Percentiles rank a stretch among this genome's conserved stretches.
phyloP scores from a whole-genome alignment of 35 echinoderm and acorn worm genomes.

The Patiria miniata region DNA sequence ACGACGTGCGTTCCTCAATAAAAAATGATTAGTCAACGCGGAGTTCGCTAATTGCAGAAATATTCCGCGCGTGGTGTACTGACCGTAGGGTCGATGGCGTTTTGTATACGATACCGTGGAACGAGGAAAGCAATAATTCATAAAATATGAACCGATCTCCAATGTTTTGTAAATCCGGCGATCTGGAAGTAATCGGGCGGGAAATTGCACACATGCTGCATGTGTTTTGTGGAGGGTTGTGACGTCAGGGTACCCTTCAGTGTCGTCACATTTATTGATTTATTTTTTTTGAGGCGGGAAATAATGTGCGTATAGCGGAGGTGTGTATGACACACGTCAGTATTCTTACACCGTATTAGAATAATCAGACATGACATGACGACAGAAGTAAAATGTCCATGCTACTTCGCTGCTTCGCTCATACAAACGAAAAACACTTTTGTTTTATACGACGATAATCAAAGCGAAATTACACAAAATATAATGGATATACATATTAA shows the following conservation, averaged over 20 bases:
- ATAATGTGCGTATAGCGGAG: not conserved
- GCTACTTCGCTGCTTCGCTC: no score
- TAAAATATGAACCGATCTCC: not conserved
- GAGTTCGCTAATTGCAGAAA: slow-evolving; percentile 4
- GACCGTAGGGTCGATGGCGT: not conserved
- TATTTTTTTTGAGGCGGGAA: not conserved
- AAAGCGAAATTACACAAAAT: no score
- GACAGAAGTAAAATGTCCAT: no score
- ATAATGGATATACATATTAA: no score
- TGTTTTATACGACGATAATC: no score
- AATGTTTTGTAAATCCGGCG: not conserved
- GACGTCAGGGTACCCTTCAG: slow-evolving; percentile 1
- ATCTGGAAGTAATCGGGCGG: not conserved
- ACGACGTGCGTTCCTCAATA: not conserved
- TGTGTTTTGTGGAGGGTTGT: not conserved
- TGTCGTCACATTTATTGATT: not conserved
- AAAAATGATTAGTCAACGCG: no score
- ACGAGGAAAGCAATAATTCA: not conserved
- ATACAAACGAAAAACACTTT: no score
- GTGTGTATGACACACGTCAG: no score
- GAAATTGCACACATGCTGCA: not conserved
- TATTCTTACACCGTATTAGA: no score
- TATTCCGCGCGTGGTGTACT: slow-evolving; percentile 13
- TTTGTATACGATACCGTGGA: not conserved
- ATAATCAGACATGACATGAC: no score